Percentiles rank a stretch among this genome's conserved stretches.
phyloP scores from a whole-genome alignment of 2,888 invertebrate species.

The Acanthoscelides obtectus region DNA sequence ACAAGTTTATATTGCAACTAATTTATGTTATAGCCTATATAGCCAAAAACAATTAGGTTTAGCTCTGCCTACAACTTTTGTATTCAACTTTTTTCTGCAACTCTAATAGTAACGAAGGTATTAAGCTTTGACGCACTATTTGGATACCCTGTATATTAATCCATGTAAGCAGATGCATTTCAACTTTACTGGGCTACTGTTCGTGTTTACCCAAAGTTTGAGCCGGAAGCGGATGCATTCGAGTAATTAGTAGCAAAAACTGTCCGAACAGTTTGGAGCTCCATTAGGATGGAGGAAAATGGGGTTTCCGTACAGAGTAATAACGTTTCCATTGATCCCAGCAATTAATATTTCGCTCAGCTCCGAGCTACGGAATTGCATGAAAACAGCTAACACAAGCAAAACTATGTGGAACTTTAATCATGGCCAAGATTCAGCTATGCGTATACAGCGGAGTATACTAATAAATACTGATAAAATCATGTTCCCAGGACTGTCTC shows the following conservation, averaged over 20 bases:
- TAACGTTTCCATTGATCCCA: neutral
- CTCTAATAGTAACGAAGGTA: too few species aligned
- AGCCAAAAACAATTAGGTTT: too few species aligned
- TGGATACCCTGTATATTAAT: too few species aligned
- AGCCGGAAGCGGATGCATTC: neutral
- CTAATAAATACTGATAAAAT: too few species aligned
- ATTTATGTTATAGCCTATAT: too few species aligned
- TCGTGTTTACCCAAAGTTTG: neutral
- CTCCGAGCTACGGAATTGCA: neutral
- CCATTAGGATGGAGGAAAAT: neutral
- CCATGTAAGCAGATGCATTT: too few species aligned
- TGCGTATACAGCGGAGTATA: neutral
- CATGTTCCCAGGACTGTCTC: too few species aligned
- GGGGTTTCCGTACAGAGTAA: neutral
- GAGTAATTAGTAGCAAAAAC: neutral
- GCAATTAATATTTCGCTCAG: neutral
- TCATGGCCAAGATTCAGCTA: neutral
- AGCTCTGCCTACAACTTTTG: too few species aligned
- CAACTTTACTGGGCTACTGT: neutral
- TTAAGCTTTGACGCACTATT: too few species aligned
- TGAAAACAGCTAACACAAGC: neutral
- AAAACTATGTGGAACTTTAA: neutral
- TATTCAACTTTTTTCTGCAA: too few species aligned
- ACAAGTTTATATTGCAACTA: too few species aligned
- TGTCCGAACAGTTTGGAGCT: neutral